These are phyloP conservation scores for Caranx melampygus DNA, from an alignment of 2,113 vertebrate species.

Conservation along the genomic window DNA sequence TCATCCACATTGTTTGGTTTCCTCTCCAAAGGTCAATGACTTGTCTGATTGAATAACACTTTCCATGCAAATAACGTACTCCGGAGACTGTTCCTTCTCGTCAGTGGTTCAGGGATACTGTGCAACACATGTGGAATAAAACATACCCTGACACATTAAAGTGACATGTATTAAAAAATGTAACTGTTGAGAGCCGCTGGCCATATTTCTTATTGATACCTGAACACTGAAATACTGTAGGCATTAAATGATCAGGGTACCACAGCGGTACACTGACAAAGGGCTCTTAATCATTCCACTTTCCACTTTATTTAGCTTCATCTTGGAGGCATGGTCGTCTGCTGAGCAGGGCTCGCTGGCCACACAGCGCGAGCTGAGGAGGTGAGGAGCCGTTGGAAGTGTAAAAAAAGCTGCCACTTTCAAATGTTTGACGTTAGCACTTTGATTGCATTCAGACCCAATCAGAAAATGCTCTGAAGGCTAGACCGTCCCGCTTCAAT, in stretches of 20 bases:
- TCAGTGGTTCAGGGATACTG: slow-evolving; percentile 1
- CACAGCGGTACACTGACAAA: neutral
- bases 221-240: neutral
- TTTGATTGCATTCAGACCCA: no score
- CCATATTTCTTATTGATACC: neutral
- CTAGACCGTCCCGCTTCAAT: no score
- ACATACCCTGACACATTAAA: slow-evolving; percentile 11
- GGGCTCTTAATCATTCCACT: neutral
- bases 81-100: neutral
- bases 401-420: no score
- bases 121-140: slow-evolving; percentile 19
- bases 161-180: neutral
- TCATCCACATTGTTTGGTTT: slow-evolving; percentile 60
- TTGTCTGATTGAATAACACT: slow-evolving; percentile 62
- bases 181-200: neutral
- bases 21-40: slow-evolving; percentile 68
- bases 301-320: neutral
- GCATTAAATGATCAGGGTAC: neutral
- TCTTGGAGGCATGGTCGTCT: no score
- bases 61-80: slow-evolving; percentile 58
- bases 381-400: no score
- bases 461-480: no score
- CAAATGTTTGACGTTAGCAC: no score
- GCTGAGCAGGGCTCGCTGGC: no score
- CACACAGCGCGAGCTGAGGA: no score